phyloP scores from a whole-genome alignment of 2,888 invertebrate genomes.

The Vanessa cardui region DNA sequence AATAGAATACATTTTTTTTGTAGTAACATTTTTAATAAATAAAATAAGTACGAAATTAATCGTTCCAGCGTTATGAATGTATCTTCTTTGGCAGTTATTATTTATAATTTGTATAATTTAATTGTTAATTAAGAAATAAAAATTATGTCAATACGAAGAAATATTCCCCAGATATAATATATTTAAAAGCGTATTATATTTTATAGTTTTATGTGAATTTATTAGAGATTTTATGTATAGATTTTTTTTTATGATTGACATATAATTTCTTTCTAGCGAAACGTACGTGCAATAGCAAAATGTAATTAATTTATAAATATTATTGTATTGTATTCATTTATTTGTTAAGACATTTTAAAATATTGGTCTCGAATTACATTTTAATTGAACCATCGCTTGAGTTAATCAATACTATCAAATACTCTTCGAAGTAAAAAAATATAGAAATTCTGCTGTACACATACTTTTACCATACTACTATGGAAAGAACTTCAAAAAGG shows the following conservation, averaged over 20 bases:
- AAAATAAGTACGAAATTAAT: no score
- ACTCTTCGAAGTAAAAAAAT: no score
- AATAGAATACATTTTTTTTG: no score
- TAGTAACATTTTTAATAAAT: no score
- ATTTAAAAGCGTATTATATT: background rate
- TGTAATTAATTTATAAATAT: constrained; percentile 4
- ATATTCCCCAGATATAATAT: constrained; percentile 1
- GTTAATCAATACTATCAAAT: no score
- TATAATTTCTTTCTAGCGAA: background rate
- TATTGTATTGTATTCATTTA: background rate
- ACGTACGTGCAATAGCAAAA: constrained; percentile 20
- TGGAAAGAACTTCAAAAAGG: no score
- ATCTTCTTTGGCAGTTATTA: constrained; percentile 22
- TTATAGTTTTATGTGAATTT: constrained; percentile 10
- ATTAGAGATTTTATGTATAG: background rate
- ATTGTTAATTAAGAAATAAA: background rate
- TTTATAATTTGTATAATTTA: constrained; percentile 14
- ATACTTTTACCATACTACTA: no score
- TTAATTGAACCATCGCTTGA: no score
- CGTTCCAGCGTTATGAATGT: background rate
- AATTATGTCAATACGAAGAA: background rate
- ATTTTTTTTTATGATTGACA: background rate
- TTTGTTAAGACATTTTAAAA: constrained; percentile 14
- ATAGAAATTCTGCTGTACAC: no score
- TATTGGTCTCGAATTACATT: constrained; percentile 15